A percentile compares a stretch with the other conserved stretches of the same genome.
Conservation (phyloP, 2,888 invertebrate genomes). For the Aporophyla lueneburgensis region DNA sequence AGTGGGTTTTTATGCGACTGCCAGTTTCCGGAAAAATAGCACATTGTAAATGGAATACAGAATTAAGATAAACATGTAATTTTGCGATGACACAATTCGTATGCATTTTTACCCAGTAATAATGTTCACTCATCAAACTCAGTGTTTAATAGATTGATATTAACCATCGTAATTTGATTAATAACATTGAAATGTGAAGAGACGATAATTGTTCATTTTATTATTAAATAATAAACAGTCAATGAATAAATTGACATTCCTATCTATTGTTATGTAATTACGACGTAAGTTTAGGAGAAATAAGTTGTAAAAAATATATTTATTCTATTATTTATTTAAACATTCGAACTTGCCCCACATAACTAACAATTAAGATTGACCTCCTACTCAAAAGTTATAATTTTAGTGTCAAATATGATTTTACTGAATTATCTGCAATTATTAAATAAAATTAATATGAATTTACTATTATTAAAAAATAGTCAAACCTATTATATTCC, state of each 20-base stretch:
- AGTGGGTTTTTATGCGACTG: too few species aligned
- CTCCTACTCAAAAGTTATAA: conserved; percentile 3
- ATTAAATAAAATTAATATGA: background rate
- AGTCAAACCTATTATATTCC: background rate
- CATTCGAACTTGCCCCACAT: conserved; percentile 7
- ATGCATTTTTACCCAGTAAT: background rate
- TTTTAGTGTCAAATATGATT: background rate
- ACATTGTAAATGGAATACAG: too few species aligned
- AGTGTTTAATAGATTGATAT: background rate
- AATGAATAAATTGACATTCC: conserved; percentile 23
- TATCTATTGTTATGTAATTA: conserved; percentile 22
- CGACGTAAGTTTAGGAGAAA: background rate
- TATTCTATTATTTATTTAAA: background rate
- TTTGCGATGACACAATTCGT: background rate
- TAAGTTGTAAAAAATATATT: background rate
- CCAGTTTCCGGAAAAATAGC: too few species aligned
- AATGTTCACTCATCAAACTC: background rate
- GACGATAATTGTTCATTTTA: background rate
- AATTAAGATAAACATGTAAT: background rate
- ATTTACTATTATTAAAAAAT: too few species aligned
- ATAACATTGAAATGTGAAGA: conserved; percentile 1
- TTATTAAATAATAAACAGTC: background rate
- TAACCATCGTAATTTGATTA: background rate
- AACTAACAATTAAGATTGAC: conserved; percentile 18
- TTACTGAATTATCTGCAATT: conserved; percentile 1